A percentile compares a stretch with the other conserved stretches of the same genome.
Conservation (phyloP, 2,113 vertebrate genomes). For the Caranx melampygus region DNA sequence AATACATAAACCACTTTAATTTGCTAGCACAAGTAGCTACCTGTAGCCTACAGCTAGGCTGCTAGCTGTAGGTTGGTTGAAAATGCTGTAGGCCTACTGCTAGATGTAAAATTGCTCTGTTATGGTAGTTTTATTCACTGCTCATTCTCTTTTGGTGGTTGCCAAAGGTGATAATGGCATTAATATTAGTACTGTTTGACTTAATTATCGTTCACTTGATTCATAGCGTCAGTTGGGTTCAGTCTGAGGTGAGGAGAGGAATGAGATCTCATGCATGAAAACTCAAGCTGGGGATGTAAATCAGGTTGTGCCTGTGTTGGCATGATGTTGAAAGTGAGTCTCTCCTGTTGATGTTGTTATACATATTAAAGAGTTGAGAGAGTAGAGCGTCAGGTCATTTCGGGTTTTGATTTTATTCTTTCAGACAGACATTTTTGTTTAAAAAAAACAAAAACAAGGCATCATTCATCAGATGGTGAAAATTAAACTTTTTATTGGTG, state of each 20-base stretch:
- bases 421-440: neutral
- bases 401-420: conserved; percentile 9
- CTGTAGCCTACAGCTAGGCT: neutral
- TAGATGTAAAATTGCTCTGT: neutral
- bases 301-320: conserved; percentile 26
- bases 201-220: neutral
- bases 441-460: neutral
- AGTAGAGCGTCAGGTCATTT: conserved; percentile 11
- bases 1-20: neutral
- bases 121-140: neutral
- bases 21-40: neutral
- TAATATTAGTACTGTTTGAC: neutral
- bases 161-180: neutral
- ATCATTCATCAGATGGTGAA: neutral
- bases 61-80: neutral
- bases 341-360: conserved; percentile 36
- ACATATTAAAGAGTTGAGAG: conserved; percentile 28
- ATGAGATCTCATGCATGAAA: conserved; percentile 10
- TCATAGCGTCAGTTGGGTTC: conserved; percentile 7
- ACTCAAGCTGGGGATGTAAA: conserved; percentile 44
- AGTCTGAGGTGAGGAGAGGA: conserved; percentile 27
- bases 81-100: neutral
- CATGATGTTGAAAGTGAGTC: conserved; percentile 29
- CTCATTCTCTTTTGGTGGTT: neutral
- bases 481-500: conserved; percentile 33